These are phyloP conservation scores for Drosophila emarginata DNA, from an alignment of 2,888 invertebrate genomes.

Conservation along the genomic window DNA sequence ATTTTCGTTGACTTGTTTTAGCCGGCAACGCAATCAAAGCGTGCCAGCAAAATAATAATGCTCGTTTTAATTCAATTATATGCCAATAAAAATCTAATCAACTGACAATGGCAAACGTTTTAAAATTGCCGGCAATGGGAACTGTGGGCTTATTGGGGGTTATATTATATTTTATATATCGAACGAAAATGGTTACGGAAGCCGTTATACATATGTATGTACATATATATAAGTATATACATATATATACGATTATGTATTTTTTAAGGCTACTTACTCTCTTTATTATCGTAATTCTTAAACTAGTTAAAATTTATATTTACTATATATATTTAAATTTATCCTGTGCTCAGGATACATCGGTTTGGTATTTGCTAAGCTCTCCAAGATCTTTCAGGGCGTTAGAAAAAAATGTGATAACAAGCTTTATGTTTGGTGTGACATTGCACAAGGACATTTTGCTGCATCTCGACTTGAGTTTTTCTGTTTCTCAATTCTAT, in stretches of 20 bases:
- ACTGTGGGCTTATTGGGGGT: neutral
- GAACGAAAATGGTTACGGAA: too few relatives aligned
- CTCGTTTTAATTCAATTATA: constrained; percentile 73
- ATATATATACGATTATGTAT: too few relatives aligned
- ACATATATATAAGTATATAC: too few relatives aligned
- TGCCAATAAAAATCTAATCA: constrained; percentile 78
- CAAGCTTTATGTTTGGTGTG: constrained; percentile 52
- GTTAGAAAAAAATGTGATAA: constrained; percentile 24
- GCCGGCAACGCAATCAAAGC: constrained; percentile 50
- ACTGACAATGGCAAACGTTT: constrained; percentile 56
- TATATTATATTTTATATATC: neutral
- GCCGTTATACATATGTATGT: too few relatives aligned
- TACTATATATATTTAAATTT: too few relatives aligned
- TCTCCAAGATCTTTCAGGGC: neutral
- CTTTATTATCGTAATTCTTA: too few relatives aligned
- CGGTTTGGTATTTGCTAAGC: too few relatives aligned
- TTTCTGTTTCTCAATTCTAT: constrained; percentile 21
- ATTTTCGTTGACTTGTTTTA: constrained; percentile 38
- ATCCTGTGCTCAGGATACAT: too few relatives aligned
- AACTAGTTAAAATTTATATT: too few relatives aligned
- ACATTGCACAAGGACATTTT: constrained; percentile 42
- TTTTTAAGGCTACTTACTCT: too few relatives aligned
- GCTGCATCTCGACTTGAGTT: neutral
- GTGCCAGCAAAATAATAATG: constrained; percentile 59
- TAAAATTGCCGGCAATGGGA: constrained; percentile 19